Base-by-base conservation (phyloP, 2,888 invertebrate genomes). In the Brachycybe producta region DNA sequence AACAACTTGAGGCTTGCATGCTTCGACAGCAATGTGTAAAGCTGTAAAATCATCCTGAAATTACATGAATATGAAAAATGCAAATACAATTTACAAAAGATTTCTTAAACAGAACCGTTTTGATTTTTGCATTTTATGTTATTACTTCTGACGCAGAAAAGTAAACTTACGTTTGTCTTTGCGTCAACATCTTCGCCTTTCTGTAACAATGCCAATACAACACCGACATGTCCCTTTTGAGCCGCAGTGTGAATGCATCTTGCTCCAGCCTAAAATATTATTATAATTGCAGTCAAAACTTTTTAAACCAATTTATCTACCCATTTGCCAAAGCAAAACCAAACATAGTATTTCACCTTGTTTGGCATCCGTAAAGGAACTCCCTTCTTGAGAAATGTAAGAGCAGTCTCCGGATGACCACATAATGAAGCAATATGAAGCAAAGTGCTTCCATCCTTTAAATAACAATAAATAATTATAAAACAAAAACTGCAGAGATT, bases 291-390 rank as follows among this genome's bases (percentile, higher is more conserved):
- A n/a, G n/a, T n/a, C n/a, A n/a, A n/a, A n/a, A n/a, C n/a, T n/a
- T n/a, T n/a, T 35, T 5, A 41, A 21, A 41, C 23, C 15, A 17
- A 15, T 21, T 44, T 39, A 15, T 38, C 17, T 42, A 8, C 5
- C 44, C 27, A 3, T 17, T 21, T 39, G 26, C 42, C 21, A 3
- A 3, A 39, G 28, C 11, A 51, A 27, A 15, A 38, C 17, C 30
- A n/a, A 15, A 8, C 35, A 49, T 21, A 2, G 23, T 8, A 30
- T 8, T 36, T 52, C 56, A 77, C 82, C 76, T 97, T 98, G 68
- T 98, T 98, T 54, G 98, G 97, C 97, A 99, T 99, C 66, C 95
- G 92, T 21, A 98, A 76, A 58, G 97, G 97, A 32, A 98, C 97
- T 11, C 98, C 98, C 66, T 95, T 92, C 70, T 92, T 94, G 69